Conservation (phyloP, 2,888 invertebrate species). For the Catotricha subobsoleta region DNA sequence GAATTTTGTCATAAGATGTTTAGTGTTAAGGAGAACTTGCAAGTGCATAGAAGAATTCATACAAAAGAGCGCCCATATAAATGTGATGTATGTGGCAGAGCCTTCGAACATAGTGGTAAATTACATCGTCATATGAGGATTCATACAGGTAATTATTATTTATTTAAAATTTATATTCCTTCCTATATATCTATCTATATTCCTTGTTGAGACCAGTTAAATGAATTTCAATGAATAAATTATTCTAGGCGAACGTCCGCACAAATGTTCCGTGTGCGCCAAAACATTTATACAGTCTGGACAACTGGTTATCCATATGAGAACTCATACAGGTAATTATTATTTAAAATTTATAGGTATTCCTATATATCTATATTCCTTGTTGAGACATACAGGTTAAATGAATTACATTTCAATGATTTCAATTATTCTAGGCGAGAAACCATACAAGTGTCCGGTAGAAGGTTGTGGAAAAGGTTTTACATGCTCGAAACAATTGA, state of each 20-base stretch:
- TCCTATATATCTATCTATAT: too few relatives aligned
- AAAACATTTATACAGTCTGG: slow-evolving; percentile 86
- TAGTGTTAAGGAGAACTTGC: slow-evolving; percentile 81
- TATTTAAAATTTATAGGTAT: too few relatives aligned
- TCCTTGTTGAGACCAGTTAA: too few relatives aligned
- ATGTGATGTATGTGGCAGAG: slow-evolving; percentile 71
- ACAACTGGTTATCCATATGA: slow-evolving; percentile 76
- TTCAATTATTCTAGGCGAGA: slow-evolving; percentile 37
- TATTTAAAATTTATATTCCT: not conserved
- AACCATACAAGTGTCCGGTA: slow-evolving; percentile 65
- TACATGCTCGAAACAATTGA: slow-evolving; percentile 79
- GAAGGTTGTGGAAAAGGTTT: slow-evolving; percentile 79
- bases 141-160: slow-evolving; percentile 40
- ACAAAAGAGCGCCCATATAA: slow-evolving; percentile 84
- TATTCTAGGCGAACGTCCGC: slow-evolving; percentile 55
- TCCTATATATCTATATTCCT: not conserved
- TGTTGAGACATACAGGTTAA: too few relatives aligned
- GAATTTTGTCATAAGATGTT: slow-evolving; percentile 85
- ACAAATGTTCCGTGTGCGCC: slow-evolving; percentile 70
- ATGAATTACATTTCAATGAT: slow-evolving; percentile 6
- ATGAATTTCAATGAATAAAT: too few relatives aligned
- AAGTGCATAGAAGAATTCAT: slow-evolving; percentile 76
- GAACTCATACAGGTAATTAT: slow-evolving; percentile 54
- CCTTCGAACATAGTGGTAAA: slow-evolving; percentile 82
- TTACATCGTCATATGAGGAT: slow-evolving; percentile 79